Percentiles rank a stretch among this genome's conserved stretches.
These are phyloP conservation scores for Neomonachus schauinslandi DNA, from an alignment of 2,113 vertebrate genomes.

Conservation along the genomic window DNA sequence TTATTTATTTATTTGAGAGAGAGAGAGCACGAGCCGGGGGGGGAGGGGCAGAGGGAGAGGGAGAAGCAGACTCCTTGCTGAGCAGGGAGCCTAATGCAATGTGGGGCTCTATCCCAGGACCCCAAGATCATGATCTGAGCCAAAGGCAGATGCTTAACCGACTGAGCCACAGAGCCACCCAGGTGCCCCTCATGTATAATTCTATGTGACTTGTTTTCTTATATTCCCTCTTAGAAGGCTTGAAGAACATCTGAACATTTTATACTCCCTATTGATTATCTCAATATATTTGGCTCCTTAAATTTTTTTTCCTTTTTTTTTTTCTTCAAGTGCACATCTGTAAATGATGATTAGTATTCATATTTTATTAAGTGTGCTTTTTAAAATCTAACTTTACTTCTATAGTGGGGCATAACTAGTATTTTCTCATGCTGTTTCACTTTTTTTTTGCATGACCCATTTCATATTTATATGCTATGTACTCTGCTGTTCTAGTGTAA, in stretches of 20 bases:
- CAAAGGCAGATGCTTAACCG: neutral
- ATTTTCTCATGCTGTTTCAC: neutral
- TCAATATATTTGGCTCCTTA: neutral
- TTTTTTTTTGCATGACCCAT: neutral
- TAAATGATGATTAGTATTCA: neutral
- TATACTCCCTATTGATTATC: neutral
- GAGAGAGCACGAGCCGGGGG: neutral
- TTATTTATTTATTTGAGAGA: neutral
- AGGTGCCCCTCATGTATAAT: neutral
- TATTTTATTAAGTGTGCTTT: constrained; percentile 54
- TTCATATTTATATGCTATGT: neutral
- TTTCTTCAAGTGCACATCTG: neutral
- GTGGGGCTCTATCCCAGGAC: neutral
- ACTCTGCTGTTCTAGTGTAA: neutral
- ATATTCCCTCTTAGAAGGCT: neutral
- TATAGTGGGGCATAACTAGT: constrained; percentile 31
- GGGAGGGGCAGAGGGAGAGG: neutral
- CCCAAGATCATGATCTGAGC: neutral
- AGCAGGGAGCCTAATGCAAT: neutral
- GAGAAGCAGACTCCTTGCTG: neutral
- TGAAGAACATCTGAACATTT: constrained; percentile 33
- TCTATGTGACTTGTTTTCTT: neutral
- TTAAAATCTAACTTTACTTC: constrained; percentile 37
- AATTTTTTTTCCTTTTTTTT: neutral
- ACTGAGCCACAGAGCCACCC: neutral